Base-by-base conservation (phyloP, 2,113 vertebrate genomes). In the Cottus gobio region DNA sequence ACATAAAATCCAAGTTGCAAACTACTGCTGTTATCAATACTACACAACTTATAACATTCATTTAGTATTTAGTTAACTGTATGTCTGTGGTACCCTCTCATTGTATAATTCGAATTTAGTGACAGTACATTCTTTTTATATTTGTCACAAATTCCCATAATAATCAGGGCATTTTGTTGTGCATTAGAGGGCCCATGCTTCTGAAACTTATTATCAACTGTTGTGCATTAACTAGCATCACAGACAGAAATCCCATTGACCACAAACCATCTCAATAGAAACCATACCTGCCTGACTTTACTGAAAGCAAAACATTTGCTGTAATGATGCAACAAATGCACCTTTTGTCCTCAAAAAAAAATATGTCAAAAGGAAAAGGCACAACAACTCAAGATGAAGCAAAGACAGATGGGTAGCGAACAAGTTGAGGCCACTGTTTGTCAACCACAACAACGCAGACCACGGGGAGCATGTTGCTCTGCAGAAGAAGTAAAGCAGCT, bases 401-500 rank as follows among this genome's bases (percentile, higher is more conserved):
- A 34, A n/a, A 71, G 7, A 66, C 56, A 74, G 16, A 65, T n/a
- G n/a, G 3, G 7, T 12, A 18, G 28, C 63, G 24, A 26, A 46
- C 54, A 22, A 58, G 72, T 62, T 72, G 16, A 84, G 36, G 65
- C 72, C 67, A 87, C 26, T 87, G 83, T 89, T 87, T 91, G 79
- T 85, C 89, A 85, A 86, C 79, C 85, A 69, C 52, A 54, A 54
- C 80, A 75, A 37, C 62, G 75, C 70, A 80, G 58, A 86, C 85
- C 70, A 42, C 73, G 54, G 60, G 24, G 71, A 74, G 85, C 89
- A 54, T 87, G 89, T 75, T 90, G 78, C 82, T 86, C 82, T 76
- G 88, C 83, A 82, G 86, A 79, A 62, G 30, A 66, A 64, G 54
- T 65, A 24, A 28, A 87, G 85, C 65, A 91, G 90, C 86, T 92